Base-by-base conservation (phyloP, 2,888 invertebrate genomes). In the Epinotia demarniana region DNA sequence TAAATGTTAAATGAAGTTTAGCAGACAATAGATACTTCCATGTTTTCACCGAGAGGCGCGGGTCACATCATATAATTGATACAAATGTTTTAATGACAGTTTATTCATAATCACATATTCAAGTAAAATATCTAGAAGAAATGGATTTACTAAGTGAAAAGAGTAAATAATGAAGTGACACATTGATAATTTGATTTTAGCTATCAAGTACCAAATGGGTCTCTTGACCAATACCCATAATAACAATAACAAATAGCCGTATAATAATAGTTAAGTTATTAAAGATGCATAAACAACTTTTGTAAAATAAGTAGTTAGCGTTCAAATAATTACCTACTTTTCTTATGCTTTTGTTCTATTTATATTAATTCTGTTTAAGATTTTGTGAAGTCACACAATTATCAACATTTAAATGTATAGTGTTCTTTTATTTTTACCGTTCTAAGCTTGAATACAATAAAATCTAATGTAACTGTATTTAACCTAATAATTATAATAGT, bases 261-360 rank as follows among this genome's bases (percentile, higher is more conserved):
- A 60, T 86, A 83, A 81, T 82, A 81, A 84, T 84, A 84, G 80
- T 81, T 89, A 89, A 87, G 87, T 88, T 87, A 91, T 92, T 92
- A 88, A 91, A 88, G 84, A 85, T 90, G 90, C 92, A 91, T 90
- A 89, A 88, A 90, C 87, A 86, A 86, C 84, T 85, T 84, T 88
- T 92, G 90, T 92, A 92, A 88, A 78, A 87, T 92, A 92, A 90
- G 91, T 93, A 93, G 93, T 90, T 93, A 92, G 92, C 85, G 84
- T 91, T 89, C 86, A 89, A 90, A 83, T 85, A 86, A 84, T 84
- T 78, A 78, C 83, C 83, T 84, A 80, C 82, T 80, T 77, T 78
- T 80, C 78, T 79, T 81, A 79, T 79, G 77, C 79, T 80, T 80
- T 81, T 80, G 75, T 79, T 18, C 33, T 66, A 78, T 67, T 77